A percentile compares a stretch with the other conserved stretches of the same genome.
Evolutionary conservation across 2,888 invertebrate species (phyloP).

Genomic region (Leptopilina syphax): DNA sequence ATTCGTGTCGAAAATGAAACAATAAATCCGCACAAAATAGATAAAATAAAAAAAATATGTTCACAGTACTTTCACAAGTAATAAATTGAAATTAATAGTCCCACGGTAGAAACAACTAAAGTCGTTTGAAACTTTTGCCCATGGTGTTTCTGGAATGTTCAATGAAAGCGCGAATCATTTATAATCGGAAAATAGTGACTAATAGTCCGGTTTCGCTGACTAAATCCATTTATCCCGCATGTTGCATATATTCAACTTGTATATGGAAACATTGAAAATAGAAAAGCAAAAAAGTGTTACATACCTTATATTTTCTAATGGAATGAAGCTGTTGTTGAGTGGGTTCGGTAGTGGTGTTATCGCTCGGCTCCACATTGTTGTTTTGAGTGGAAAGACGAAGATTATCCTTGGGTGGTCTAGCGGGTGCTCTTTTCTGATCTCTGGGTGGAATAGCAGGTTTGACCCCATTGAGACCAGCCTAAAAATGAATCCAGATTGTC

Average conservation of each 20-base stretch:
- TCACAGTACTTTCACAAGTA: background rate
- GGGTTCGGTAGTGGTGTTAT: conserved; percentile 78
- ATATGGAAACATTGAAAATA: background rate
- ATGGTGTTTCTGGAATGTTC: conserved; percentile 27
- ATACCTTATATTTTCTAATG: conserved; percentile 94
- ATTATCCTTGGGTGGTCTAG: conserved; percentile 82
- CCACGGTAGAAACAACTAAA: background rate
- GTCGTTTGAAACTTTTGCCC: background rate
- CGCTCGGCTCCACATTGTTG: conserved; percentile 76
- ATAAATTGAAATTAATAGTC: conserved; percentile 23
- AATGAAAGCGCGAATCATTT: background rate
- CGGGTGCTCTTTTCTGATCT: conserved; percentile 84
- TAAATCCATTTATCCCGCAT: background rate
- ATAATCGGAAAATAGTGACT: conserved; percentile 17
- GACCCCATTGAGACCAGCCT: conserved; percentile 74
- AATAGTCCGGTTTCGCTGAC: conserved; percentile 10
- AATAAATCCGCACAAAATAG: background rate
- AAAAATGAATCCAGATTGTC: conserved; percentile 63
- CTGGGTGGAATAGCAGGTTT: conserved; percentile 83
- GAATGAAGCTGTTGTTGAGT: conserved; percentile 93
- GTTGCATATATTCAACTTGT: background rate
- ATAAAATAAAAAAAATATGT: background rate
- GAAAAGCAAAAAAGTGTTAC: conserved; percentile 57
- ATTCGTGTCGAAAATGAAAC: too few species aligned
- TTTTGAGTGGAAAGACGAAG: conserved; percentile 79